These are phyloP conservation scores for Bufo bufo DNA, from an alignment of 2,113 vertebrate genomes.

Conservation along the genomic window DNA sequence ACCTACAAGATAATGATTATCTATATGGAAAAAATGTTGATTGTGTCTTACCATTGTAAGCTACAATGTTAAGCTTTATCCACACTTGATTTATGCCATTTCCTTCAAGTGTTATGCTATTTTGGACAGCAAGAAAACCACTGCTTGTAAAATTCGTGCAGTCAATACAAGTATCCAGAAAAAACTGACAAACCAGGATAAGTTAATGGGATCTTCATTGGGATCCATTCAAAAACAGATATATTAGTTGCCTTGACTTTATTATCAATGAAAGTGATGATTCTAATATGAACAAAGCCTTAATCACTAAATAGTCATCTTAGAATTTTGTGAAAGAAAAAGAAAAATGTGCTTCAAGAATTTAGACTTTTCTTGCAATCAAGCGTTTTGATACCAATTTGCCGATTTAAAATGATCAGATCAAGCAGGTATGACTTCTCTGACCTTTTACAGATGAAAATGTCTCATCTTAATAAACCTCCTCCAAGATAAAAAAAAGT, in stretches of 20 bases:
- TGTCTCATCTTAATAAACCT: not conserved
- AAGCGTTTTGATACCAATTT: not conserved
- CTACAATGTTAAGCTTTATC: no score
- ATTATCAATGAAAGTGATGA: not conserved
- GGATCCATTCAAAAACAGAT: not conserved
- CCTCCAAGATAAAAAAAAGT: not conserved
- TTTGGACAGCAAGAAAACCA: not conserved
- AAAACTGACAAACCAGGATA: not conserved
- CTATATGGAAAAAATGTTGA: no score
- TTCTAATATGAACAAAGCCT: not conserved
- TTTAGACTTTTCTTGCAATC: not conserved
- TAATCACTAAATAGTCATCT: not conserved
- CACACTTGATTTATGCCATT: no score
- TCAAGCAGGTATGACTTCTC: not conserved
- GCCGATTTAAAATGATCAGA: not conserved
- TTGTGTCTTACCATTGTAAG: no score
- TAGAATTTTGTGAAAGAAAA: not conserved
- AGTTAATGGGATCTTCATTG: not conserved
- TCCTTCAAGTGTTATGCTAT: no score
- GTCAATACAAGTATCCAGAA: not conserved
- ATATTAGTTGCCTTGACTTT: not conserved
- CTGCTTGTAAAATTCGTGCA: not conserved
- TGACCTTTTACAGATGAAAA: not conserved
- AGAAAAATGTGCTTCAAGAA: not conserved
- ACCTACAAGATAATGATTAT: no score